Percentiles rank a stretch among this genome's conserved stretches.
These are phyloP conservation scores for Dromiciops gliroides DNA, from an alignment of 2,113 vertebrate species.

Conservation along the genomic window DNA sequence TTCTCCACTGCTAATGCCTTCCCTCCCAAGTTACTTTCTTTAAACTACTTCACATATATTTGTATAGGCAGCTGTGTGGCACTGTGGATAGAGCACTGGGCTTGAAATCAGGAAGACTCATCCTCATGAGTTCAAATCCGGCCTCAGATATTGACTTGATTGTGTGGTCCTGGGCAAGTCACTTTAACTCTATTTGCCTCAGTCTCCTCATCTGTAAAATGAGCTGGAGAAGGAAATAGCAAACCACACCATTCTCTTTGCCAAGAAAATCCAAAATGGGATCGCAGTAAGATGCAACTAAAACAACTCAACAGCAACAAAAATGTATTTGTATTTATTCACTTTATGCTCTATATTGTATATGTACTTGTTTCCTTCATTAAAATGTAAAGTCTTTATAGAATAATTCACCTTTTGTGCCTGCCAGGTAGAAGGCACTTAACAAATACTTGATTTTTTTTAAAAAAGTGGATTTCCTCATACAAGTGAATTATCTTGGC, in stretches of 20 bases:
- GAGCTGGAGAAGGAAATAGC: background rate
- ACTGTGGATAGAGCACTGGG: background rate
- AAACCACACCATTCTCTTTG: background rate
- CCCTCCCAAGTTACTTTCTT: background rate
- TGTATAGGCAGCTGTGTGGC: background rate
- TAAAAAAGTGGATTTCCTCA: background rate
- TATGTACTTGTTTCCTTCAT: background rate
- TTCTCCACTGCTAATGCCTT: background rate
- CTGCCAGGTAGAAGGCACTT: background rate
- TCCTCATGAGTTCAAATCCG: background rate
- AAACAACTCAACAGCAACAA: background rate
- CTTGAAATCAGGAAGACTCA: background rate
- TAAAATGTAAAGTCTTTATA: background rate
- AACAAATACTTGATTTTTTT: too few species aligned
- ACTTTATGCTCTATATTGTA: background rate
- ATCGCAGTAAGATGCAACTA: background rate
- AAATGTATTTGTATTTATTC: background rate
- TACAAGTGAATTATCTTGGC: background rate
- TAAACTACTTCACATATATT: background rate
- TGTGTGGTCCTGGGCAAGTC: background rate
- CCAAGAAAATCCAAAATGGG: too few species aligned
- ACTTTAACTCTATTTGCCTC: background rate
- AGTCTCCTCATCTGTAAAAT: background rate
- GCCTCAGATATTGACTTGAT: background rate
- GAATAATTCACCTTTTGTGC: background rate